Base-by-base conservation (phyloP, 2,797 vertebrate species). In the Apogon hyalosoma region DNA sequence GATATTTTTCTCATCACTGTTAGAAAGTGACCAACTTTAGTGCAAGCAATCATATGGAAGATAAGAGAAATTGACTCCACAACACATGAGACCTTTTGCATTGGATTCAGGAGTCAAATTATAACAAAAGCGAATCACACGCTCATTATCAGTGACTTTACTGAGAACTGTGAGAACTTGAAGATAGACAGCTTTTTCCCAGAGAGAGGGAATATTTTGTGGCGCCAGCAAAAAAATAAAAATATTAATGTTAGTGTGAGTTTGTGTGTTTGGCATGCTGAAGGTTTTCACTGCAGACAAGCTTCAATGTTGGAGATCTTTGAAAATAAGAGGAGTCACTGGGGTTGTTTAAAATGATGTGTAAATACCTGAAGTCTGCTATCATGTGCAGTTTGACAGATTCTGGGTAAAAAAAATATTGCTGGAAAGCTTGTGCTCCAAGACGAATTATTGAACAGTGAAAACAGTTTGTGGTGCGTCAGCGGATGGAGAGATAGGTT, bases 291-390 rank as follows among this genome's bases (percentile, higher is more conserved):
- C 76, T 66, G 68, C 52, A 49, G 80, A 68, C 41, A 40, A 24
- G 19, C 65, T 64, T 62, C 69, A 53, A 38, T 15, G 28, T 73
- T 48, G 56, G 33, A 46, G 48, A 39, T 83, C 39, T 70, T 21
- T 13, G 52, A 71, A 31, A 58, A 61, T 47, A 11, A 50, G 21
- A 74, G 52, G 9, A 6, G 28, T 68, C 56, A 19, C 63, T 60
- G 63, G 69, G 15, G 7, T 19, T 42, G 48, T 52, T n/a, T 7
- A 58, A 65, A 59, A 42, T 1, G 2, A 72, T 69, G 49, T 19
- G 68, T 68, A 77, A 76, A 83, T 60, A 80, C 63, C 52, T 49
- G 2, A 42, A 71, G 64, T 73, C 48, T 65, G 75, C 41, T 60
- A 28, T 55, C 53, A 10, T 16, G 28, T 11, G 56, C 12, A 46